Evolutionary conservation across 2,797 vertebrate genomes (phyloP).

Genomic region (Urophycis tenuis): DNA sequence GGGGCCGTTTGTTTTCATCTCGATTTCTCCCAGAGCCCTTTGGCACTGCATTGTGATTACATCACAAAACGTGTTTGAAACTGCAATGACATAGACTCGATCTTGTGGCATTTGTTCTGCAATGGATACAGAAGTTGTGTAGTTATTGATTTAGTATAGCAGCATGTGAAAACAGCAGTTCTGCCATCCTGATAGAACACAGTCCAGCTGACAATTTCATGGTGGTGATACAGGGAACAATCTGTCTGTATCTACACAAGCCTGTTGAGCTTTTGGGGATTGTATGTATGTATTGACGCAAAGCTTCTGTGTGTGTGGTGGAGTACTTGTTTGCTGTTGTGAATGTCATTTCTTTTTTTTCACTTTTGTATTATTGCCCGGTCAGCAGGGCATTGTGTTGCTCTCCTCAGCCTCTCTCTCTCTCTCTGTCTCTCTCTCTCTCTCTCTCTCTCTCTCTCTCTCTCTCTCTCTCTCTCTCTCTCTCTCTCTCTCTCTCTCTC

Average conservation of each 20-base stretch:
- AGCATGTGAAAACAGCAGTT: constrained; percentile 1
- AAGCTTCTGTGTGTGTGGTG: not conserved
- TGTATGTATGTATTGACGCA: constrained; percentile 10
- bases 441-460: no score
- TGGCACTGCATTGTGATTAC: not conserved
- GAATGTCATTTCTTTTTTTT: no score
- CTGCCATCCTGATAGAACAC: constrained; percentile 35
- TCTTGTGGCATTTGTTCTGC: constrained; percentile 5
- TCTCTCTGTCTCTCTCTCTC: not conserved
- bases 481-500: no score
- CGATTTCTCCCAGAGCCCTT: not conserved
- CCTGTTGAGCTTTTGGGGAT: not conserved
- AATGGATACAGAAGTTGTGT: constrained; percentile 33
- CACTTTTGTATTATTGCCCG: no score
- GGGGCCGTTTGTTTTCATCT: not conserved
- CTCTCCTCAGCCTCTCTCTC: constrained; percentile 14
- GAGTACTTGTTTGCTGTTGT: not conserved
- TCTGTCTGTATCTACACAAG: constrained; percentile 31
- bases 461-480: not conserved
- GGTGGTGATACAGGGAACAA: constrained; percentile 33
- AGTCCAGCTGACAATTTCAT: constrained; percentile 39
- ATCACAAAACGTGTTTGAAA: not conserved
- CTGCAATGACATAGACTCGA: not conserved
- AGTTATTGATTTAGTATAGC: constrained; percentile 34
- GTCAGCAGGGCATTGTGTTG: constrained; percentile 46